Evolutionary conservation across 2,888 invertebrate species (phyloP), one percentile per base, ranked within the genome.

Genomic region (Chrysina gloriosa): DNA sequence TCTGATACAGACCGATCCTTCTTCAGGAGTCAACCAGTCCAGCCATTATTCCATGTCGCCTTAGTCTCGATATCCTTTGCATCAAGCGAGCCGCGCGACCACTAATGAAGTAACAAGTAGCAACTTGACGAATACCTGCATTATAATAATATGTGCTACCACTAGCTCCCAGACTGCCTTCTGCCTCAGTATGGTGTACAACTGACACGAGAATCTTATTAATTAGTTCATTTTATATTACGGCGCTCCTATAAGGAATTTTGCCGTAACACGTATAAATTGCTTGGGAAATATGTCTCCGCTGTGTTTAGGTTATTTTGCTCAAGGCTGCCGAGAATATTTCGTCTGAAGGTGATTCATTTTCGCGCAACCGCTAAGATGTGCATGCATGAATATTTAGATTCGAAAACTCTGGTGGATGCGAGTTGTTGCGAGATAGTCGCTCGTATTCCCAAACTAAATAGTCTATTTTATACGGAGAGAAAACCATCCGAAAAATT

Each of bases 41-140:
- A 27, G 71, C 69, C 77, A 76, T 77, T 77, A 75, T 71, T 77
- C 71, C 71, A 72, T 71, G 77, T 77, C 77, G 75, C 74, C 74
- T 76, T 75, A 74, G 73, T 73, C 73, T 70, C 73, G 75, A 74
- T 76, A 74, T 71, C 75, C 72, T 70, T 72, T 76, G 74, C 73
- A 76, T 76, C 76, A 73, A 74, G 73, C 72, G 69, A 67, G 71
- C 75, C 75, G 75, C 75, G 71, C 72, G 71, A 73, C 64, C 73
- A 71, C 72, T 76, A 77, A 77, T 77, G 77, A 77, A 77, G 77
- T 76, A 76, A 75, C 77, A 77, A 77, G 76, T 75, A 76, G 76
- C 74, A 70, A 73, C 71, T 71, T 75, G 75, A 75, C 75, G 73
- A 74, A 75, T 75, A 72, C 73, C 70, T 73, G 75, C 73, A 74